Percentiles rank a stretch among this genome's conserved stretches.
Conservation (phyloP, 2,113 vertebrate genomes). For the Gadus macrocephalus region DNA sequence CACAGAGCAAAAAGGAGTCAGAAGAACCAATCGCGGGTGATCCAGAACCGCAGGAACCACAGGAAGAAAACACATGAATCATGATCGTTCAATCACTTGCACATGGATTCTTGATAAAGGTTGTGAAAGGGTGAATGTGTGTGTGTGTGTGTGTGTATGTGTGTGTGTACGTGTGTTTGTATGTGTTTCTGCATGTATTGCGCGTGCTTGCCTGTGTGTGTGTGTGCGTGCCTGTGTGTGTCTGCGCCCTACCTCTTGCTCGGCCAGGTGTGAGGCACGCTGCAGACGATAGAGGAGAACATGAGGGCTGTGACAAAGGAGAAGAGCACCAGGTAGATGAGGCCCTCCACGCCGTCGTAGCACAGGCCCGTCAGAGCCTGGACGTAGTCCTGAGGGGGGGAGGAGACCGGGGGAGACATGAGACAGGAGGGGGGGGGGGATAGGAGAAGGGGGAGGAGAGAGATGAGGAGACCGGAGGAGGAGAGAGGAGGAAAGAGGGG, state of each 20-base stretch:
- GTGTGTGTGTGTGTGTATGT: too few relatives aligned
- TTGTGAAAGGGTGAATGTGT: too few relatives aligned
- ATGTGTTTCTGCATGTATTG: background rate
- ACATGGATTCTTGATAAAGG: too few relatives aligned
- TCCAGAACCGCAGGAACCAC: too few relatives aligned
- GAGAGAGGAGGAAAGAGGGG: background rate
- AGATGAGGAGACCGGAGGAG: background rate
- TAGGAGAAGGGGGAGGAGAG: background rate
- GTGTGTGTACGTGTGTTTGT: background rate
- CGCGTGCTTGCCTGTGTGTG: background rate
- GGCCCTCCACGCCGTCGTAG: constrained; percentile 93
- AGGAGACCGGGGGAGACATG: background rate
- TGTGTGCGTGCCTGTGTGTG: background rate
- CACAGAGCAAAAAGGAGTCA: too few relatives aligned
- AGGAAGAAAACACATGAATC: too few relatives aligned
- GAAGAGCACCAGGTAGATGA: constrained; percentile 97
- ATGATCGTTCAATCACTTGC: too few relatives aligned
- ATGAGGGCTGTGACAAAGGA: constrained; percentile 97
- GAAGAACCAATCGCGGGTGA: too few relatives aligned
- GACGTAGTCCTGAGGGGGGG: constrained; percentile 82
- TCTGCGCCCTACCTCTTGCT: constrained; percentile 82
- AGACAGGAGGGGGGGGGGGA: background rate
- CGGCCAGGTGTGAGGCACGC: constrained; percentile 95
- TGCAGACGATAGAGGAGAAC: constrained; percentile 98
- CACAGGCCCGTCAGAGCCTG: constrained; percentile 94